These are phyloP conservation scores for Glyptemys insculpta DNA, from an alignment of 2,797 vertebrate genomes.

Conservation along the genomic window DNA sequence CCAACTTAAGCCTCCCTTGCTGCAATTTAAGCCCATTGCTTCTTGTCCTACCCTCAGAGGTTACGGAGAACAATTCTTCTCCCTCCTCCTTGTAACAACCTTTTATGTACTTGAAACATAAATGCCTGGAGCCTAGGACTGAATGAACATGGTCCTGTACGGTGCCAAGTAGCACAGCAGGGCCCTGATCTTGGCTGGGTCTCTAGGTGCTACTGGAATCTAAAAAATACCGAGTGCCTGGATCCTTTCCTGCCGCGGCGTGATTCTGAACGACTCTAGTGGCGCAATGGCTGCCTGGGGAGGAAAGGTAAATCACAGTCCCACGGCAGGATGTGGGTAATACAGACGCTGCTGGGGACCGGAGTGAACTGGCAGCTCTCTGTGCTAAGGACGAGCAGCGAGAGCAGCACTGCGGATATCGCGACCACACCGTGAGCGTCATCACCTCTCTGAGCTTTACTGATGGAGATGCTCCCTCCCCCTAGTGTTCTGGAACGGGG, in stretches of 20 bases:
- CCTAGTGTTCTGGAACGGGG: too few relatives aligned
- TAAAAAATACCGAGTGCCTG: not conserved
- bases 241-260: not conserved
- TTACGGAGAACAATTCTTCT: too few relatives aligned
- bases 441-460: too few relatives aligned
- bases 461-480: too few relatives aligned
- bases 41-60: too few relatives aligned
- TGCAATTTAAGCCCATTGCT: too few relatives aligned
- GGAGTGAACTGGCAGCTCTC: not conserved
- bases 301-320: not conserved
- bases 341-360: not conserved
- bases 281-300: not conserved
- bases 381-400: not conserved
- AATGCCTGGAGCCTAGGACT: not conserved
- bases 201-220: not conserved
- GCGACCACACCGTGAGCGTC: too few relatives aligned
- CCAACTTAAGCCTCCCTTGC: too few relatives aligned
- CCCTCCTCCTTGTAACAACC: too few relatives aligned
- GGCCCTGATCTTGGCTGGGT: not conserved
- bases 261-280: not conserved
- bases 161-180: not conserved
- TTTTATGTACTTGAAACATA: too few relatives aligned
- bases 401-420: not conserved
- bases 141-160: not conserved
- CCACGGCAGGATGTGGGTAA: not conserved